phyloP scores from a whole-genome alignment of 2,888 invertebrate genomes.

The Exephanes ischioxanthus region DNA sequence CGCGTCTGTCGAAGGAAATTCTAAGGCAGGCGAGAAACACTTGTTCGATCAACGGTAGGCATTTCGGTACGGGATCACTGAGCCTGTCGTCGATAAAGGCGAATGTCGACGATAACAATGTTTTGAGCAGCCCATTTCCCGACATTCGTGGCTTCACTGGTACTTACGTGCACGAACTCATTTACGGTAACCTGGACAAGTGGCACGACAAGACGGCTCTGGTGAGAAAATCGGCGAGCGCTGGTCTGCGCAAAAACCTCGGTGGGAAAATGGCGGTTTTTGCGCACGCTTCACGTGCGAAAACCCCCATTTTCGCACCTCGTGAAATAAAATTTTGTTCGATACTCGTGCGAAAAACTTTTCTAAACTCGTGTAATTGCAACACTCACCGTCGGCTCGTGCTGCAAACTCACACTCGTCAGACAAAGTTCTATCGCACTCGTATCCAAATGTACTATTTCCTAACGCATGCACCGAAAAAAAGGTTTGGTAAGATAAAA shows the following conservation, averaged over 20 bases:
- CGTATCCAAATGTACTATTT: no score
- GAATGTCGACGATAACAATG: constrained; percentile 61
- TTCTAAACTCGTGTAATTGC: no score
- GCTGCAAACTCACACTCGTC: no score
- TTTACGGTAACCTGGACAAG: constrained; percentile 88
- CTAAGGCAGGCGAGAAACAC: background rate
- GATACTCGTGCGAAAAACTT: no score
- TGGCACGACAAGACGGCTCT: constrained; percentile 88
- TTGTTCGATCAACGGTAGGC: background rate
- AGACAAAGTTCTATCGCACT: no score
- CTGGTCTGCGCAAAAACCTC: background rate
- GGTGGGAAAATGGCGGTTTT: no score
- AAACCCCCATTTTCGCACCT: no score
- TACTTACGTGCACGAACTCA: constrained; percentile 85
- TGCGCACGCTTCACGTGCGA: no score
- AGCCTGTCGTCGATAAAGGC: constrained; percentile 15
- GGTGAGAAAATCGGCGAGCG: constrained; percentile 84
- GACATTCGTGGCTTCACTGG: constrained; percentile 57
- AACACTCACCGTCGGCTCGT: no score
- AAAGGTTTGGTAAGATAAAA: no score
- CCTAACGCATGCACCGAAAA: no score
- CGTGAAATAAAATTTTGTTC: no score
- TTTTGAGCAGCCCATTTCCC: constrained; percentile 66
- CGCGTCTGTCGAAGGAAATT: background rate
- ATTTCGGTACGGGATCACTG: background rate